Percentiles rank a stretch among this genome's conserved stretches.
Evolutionary conservation across 1,140 invertebrate genomes (phyloP).

Genomic region (Plectrocnemia conspersa): DNA sequence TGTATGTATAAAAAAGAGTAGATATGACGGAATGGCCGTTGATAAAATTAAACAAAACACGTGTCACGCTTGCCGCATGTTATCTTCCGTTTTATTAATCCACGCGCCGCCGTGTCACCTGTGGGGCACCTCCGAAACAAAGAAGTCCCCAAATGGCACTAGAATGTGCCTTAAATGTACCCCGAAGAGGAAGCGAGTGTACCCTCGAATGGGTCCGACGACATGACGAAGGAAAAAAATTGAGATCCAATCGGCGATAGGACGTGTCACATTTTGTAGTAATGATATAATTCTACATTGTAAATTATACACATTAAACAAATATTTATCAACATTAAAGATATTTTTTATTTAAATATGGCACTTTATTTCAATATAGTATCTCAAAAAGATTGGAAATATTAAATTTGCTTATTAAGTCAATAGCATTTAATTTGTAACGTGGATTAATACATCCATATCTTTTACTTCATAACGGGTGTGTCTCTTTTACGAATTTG

Average conservation of each 20-base stretch:
- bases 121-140: background rate
- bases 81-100: background rate
- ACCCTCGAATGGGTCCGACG: background rate
- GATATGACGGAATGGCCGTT: too few relatives aligned
- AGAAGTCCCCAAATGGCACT: background rate
- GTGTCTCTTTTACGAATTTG: too few relatives aligned
- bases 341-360: background rate
- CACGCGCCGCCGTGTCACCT: slow-evolving; percentile 7
- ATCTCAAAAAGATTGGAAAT: background rate
- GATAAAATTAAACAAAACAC: slow-evolving; percentile 1
- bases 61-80: background rate
- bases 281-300: background rate
- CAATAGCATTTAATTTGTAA: background rate
- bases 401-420: background rate
- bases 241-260: background rate
- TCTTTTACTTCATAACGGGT: too few relatives aligned
- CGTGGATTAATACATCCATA: background rate
- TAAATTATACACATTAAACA: background rate
- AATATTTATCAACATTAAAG: background rate
- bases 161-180: background rate
- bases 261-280: background rate
- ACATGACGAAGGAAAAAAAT: background rate
- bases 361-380: background rate
- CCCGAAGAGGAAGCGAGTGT: background rate
- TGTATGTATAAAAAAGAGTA: too few relatives aligned